Evolutionary conservation across 2,797 vertebrate species (phyloP).

Genomic region (Prunella strophiata): DNA sequence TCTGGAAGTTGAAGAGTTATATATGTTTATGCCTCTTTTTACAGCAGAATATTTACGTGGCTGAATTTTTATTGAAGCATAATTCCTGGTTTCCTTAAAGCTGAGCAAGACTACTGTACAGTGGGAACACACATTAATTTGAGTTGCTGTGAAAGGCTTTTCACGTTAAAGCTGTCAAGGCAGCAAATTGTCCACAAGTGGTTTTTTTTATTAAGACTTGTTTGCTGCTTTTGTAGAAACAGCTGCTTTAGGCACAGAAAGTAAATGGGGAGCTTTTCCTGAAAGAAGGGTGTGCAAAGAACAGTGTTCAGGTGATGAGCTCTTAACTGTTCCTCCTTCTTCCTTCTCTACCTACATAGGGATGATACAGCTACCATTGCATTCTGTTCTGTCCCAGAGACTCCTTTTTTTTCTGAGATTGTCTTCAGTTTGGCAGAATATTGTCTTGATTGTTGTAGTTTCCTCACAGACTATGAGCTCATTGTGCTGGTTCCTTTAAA

Average conservation of each 20-base stretch:
- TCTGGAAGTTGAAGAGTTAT: slow-evolving; percentile 34
- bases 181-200: background rate
- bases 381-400: background rate
- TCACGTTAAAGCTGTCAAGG: slow-evolving; percentile 1
- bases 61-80: slow-evolving; percentile 61
- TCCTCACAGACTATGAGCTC: background rate
- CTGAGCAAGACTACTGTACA: slow-evolving; percentile 34
- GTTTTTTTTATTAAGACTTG: background rate
- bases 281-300: background rate
- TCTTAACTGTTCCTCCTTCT: background rate
- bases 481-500: background rate
- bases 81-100: slow-evolving; percentile 57
- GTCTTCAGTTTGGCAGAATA: background rate
- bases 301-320: background rate
- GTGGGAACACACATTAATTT: background rate
- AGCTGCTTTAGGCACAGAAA: background rate
- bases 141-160: slow-evolving; percentile 14
- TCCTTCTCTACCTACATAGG: background rate
- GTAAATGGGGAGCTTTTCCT: background rate
- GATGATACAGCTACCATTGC: background rate
- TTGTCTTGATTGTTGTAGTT: background rate
- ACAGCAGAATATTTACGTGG: slow-evolving; percentile 55
- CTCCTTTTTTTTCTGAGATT: background rate
- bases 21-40: slow-evolving; percentile 52
- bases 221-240: background rate